Evolutionary conservation across 2,797 vertebrate genomes (phyloP).

Genomic region (Takifugu ocellatus): DNA sequence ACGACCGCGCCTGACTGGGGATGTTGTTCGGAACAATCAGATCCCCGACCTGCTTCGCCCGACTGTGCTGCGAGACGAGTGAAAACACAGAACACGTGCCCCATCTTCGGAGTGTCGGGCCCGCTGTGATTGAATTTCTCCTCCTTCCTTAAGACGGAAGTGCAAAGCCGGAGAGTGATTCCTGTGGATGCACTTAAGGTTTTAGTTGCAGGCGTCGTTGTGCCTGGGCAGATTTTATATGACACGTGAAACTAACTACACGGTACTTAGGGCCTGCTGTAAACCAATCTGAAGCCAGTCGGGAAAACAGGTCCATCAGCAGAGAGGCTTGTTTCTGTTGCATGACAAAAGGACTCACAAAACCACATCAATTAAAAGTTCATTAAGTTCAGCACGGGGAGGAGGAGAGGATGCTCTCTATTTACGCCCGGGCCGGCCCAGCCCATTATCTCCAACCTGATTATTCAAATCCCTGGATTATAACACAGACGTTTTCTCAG

Average conservation of each 20-base stretch:
- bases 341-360: conserved; percentile 78
- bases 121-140: conserved; percentile 82
- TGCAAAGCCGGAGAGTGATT: conserved; percentile 81
- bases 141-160: conserved; percentile 85
- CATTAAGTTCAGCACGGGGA: conserved; percentile 74
- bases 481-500: conserved; percentile 68
- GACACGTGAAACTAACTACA: conserved; percentile 89
- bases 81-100: conserved; percentile 65
- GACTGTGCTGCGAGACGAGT: conserved; percentile 67
- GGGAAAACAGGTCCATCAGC: conserved; percentile 79
- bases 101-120: conserved; percentile 68
- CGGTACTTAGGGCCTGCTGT: conserved; percentile 79
- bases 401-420: conserved; percentile 73
- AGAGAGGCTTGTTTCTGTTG: conserved; percentile 77
- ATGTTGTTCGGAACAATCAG: conserved; percentile 57
- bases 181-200: conserved; percentile 90
- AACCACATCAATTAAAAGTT: conserved; percentile 83
- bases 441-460: conserved; percentile 75
- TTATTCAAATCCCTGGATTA: conserved; percentile 78
- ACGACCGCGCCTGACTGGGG: conserved; percentile 40
- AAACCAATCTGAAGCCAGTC: conserved; percentile 78
- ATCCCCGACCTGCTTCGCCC: conserved; percentile 54
- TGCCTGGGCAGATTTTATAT: conserved; percentile 87
- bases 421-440: conserved; percentile 69
- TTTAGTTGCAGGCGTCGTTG: conserved; percentile 91